Evolutionary conservation across 2,797 vertebrate genomes (phyloP).

Genomic region (Valencia hispanica): DNA sequence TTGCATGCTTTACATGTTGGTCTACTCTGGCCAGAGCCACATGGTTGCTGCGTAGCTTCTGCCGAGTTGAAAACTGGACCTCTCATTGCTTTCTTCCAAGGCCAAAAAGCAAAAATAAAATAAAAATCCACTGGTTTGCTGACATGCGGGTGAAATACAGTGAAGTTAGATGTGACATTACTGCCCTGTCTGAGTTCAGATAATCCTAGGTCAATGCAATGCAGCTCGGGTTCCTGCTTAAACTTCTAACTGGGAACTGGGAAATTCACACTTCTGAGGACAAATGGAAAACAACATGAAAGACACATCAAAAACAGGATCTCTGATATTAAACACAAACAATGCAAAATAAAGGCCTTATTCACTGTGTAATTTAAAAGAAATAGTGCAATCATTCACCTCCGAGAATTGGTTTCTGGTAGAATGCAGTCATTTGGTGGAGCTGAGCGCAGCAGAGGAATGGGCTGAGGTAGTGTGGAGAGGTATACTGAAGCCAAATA

Average conservation of each 20-base stretch:
- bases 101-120: neutral
- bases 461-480: constrained; percentile 45
- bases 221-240: neutral
- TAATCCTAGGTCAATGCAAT: neutral
- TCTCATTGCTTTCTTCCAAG: neutral
- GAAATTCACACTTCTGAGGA: neutral
- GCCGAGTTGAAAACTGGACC: neutral
- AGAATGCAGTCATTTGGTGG: constrained; percentile 31
- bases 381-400: neutral
- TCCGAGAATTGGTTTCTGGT: constrained; percentile 2
- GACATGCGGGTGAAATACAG: neutral
- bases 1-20: neutral
- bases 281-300: neutral
- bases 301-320: neutral
- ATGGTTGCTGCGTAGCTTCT: neutral
- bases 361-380: neutral
- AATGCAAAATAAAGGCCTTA: neutral
- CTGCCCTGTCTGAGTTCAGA: neutral
- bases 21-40: neutral
- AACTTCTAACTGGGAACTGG: neutral
- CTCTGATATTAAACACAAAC: neutral
- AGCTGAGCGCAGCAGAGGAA: constrained; percentile 23
- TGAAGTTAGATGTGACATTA: neutral
- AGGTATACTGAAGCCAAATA: constrained; percentile 50
- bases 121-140: neutral